phyloP scores from a whole-genome alignment of 2,888 invertebrate species.

The Leucoma salicis region DNA sequence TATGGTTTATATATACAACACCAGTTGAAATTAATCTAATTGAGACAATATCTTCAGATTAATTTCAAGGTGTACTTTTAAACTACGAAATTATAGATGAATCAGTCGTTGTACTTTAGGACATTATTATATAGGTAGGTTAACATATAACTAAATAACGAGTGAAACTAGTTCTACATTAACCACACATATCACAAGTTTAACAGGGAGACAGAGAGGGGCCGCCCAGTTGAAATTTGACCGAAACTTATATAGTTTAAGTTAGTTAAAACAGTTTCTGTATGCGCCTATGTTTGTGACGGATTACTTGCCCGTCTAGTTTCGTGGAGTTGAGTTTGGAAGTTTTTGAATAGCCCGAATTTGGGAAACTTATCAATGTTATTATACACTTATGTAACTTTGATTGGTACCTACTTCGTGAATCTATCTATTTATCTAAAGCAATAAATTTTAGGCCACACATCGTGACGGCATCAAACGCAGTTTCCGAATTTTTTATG shows the following conservation, averaged over 20 bases:
- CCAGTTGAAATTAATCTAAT: too few species aligned
- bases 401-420: slow-evolving; percentile 7
- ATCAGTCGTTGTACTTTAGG: too few species aligned
- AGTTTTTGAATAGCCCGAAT: slow-evolving; percentile 12
- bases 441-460: neutral
- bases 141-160: too few species aligned
- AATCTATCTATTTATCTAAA: too few species aligned
- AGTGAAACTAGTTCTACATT: neutral
- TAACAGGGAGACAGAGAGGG: neutral
- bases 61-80: too few species aligned
- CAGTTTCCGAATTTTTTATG: too few species aligned
- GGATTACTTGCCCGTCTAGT: slow-evolving; percentile 51
- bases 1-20: too few species aligned
- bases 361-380: slow-evolving; percentile 13
- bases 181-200: slow-evolving; percentile 23
- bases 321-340: slow-evolving; percentile 22
- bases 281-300: slow-evolving; percentile 60
- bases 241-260: slow-evolving; percentile 47
- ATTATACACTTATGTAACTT: neutral
- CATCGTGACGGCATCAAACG: too few species aligned
- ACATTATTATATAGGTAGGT: too few species aligned
- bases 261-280: slow-evolving; percentile 49
- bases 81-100: too few species aligned
- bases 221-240: slow-evolving; percentile 19
- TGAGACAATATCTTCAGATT: too few species aligned